phyloP scores from a whole-genome alignment of 92 coral and sea anemone genomes.

The Parazoanthus darwini region DNA sequence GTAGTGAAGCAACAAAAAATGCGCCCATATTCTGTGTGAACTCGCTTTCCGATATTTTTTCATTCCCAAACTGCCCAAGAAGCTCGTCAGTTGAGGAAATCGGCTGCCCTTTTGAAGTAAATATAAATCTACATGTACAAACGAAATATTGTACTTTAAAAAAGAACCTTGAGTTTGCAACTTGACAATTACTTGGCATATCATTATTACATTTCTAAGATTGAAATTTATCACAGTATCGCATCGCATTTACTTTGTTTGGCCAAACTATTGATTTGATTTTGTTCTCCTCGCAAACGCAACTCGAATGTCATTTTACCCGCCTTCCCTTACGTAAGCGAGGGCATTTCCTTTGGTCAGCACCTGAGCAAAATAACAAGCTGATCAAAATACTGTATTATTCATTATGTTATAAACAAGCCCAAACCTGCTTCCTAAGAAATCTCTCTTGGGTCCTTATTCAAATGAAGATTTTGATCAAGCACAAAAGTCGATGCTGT shows the following conservation, averaged over 20 bases:
- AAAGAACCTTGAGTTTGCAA: background rate
- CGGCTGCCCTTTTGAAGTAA: background rate
- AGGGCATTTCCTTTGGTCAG: background rate
- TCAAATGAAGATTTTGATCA: background rate
- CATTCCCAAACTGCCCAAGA: too few species aligned
- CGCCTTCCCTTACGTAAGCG: background rate
- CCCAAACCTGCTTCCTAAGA: slow-evolving; percentile 11
- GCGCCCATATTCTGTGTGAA: background rate
- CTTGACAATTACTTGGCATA: background rate
- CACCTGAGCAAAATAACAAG: background rate
- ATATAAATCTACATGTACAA: background rate
- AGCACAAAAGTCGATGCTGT: background rate
- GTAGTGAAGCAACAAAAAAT: background rate
- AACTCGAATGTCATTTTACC: background rate
- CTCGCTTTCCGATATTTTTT: background rate
- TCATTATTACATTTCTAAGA: background rate
- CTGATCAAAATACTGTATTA: slow-evolving; percentile 23
- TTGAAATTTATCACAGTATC: background rate
- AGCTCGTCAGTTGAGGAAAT: background rate
- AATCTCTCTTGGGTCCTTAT: background rate
- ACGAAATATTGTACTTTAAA: background rate
- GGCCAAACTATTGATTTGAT: background rate
- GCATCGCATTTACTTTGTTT: too few species aligned
- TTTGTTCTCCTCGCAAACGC: background rate
- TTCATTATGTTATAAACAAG: slow-evolving; percentile 21